Conservation (phyloP, 2,797 vertebrate species). For the Knipowitschia caucasica region DNA sequence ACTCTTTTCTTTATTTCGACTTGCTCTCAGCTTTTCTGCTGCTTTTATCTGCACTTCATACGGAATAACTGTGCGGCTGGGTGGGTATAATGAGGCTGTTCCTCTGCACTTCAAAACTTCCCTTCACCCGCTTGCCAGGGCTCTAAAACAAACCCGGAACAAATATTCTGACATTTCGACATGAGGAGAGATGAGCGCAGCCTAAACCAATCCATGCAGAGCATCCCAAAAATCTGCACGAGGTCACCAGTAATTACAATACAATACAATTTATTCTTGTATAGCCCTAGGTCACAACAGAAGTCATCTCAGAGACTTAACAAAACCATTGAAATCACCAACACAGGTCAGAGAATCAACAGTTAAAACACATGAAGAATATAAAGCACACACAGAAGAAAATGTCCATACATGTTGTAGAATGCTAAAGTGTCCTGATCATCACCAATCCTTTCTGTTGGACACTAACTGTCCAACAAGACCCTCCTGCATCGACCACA, state of each 20-base stretch:
- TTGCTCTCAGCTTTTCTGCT: slow-evolving; percentile 68
- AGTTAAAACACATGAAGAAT: too few species aligned
- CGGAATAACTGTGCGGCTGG: slow-evolving; percentile 73
- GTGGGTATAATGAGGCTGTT: slow-evolving; percentile 80
- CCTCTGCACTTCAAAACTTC: slow-evolving; percentile 76
- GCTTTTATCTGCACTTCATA: slow-evolving; percentile 82
- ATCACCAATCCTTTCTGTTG: too few species aligned
- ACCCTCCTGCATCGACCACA: too few species aligned
- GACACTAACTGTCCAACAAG: too few species aligned
- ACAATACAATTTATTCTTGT: too few species aligned
- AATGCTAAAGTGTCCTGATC: too few species aligned
- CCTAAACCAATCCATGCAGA: slow-evolving; percentile 39
- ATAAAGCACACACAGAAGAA: too few species aligned
- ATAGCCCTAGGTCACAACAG: too few species aligned
- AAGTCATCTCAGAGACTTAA: too few species aligned
- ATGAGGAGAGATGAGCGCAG: slow-evolving; percentile 53
- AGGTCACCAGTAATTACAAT: slow-evolving; percentile 33
- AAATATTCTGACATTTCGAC: slow-evolving; percentile 79
- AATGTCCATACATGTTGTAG: too few species aligned
- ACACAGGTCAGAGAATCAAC: too few species aligned
- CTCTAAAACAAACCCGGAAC: slow-evolving; percentile 74
- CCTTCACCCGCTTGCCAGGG: slow-evolving; percentile 59
- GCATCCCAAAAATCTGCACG: slow-evolving; percentile 45
- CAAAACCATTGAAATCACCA: too few species aligned
- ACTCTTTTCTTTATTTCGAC: slow-evolving; percentile 65